A percentile compares a stretch with the other conserved stretches of the same genome.
Evolutionary conservation across 2,888 invertebrate species (phyloP).

Genomic region (Chloroclysta siterata): DNA sequence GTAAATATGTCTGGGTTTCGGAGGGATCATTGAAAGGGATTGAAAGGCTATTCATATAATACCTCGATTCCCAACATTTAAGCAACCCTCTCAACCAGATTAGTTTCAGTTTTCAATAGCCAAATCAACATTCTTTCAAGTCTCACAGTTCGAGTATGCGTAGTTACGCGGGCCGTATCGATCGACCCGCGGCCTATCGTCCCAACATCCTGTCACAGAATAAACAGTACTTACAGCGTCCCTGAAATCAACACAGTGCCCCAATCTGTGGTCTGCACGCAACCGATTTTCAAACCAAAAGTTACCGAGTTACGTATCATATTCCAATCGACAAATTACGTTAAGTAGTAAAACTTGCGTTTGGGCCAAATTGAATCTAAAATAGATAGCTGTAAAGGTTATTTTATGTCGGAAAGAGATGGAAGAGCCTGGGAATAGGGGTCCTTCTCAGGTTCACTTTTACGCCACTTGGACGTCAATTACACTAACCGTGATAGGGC

Average conservation of each 20-base stretch:
- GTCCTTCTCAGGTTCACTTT: conserved; percentile 62
- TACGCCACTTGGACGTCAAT: conserved; percentile 57
- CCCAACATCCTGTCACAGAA: conserved; percentile 21
- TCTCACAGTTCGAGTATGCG: conserved; percentile 23
- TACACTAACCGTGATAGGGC: conserved; percentile 31
- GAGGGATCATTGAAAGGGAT: neutral
- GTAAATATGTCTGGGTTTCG: too few relatives aligned
- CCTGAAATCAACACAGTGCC: conserved; percentile 6
- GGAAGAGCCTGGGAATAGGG: conserved; percentile 22
- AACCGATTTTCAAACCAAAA: conserved; percentile 13
- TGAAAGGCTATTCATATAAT: neutral
- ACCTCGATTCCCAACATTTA: neutral
- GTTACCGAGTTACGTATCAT: conserved; percentile 4
- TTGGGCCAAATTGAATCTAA: conserved; percentile 14
- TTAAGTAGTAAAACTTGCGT: neutral
- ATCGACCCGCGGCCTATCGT: conserved; percentile 28
- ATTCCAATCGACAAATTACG: conserved; percentile 7
- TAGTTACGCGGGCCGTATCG: conserved; percentile 29
- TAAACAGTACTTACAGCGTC: conserved; percentile 2
- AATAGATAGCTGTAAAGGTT: conserved; percentile 4
- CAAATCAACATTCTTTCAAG: conserved; percentile 20
- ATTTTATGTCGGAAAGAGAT: conserved; percentile 8
- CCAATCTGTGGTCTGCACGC: neutral
- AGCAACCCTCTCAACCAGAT: conserved; percentile 17
- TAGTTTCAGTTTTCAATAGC: conserved; percentile 12